phyloP scores from a whole-genome alignment of 2,888 invertebrate genomes.

The Barypeithes pellucidus region DNA sequence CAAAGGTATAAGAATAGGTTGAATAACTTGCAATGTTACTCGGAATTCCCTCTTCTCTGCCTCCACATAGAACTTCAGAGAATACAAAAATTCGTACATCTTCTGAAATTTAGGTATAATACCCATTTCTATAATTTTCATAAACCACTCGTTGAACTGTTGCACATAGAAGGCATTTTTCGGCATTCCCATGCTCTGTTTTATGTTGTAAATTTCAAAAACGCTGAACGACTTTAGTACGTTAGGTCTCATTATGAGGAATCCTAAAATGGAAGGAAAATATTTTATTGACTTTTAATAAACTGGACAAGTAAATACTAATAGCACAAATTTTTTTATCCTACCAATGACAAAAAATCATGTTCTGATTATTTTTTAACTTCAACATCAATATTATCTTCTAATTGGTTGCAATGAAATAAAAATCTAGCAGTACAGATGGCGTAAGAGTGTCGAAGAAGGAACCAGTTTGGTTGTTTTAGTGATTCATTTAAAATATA shows the following conservation, averaged over 20 bases:
- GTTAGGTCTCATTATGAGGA: constrained; percentile 33
- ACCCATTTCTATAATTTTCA: constrained; percentile 36
- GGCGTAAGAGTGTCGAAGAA: too few relatives aligned
- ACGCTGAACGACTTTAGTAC: constrained; percentile 34
- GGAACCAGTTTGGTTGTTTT: too few relatives aligned
- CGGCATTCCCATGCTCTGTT: constrained; percentile 27
- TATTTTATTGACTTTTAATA: not conserved
- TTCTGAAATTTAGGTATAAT: constrained; percentile 36
- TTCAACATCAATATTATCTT: too few relatives aligned
- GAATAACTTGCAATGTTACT: constrained; percentile 23
- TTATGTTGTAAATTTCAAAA: constrained; percentile 22
- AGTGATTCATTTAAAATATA: too few relatives aligned
- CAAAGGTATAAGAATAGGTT: constrained; percentile 17
- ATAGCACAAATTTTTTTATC: too few relatives aligned
- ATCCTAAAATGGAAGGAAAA: constrained; percentile 35
- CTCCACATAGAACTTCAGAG: constrained; percentile 33
- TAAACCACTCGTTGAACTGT: constrained; percentile 36
- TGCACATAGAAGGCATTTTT: constrained; percentile 26
- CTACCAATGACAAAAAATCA: too few relatives aligned
- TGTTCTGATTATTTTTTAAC: too few relatives aligned
- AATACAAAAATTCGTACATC: constrained; percentile 31
- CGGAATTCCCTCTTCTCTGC: constrained; percentile 28
- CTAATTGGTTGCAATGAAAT: too few relatives aligned
- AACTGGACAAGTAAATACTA: too few relatives aligned
- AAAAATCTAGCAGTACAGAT: too few relatives aligned